A percentile compares a stretch with the other conserved stretches of the same genome.
Evolutionary conservation across 2,113 vertebrate species (phyloP).

Genomic region (Embiotoca jacksoni): DNA sequence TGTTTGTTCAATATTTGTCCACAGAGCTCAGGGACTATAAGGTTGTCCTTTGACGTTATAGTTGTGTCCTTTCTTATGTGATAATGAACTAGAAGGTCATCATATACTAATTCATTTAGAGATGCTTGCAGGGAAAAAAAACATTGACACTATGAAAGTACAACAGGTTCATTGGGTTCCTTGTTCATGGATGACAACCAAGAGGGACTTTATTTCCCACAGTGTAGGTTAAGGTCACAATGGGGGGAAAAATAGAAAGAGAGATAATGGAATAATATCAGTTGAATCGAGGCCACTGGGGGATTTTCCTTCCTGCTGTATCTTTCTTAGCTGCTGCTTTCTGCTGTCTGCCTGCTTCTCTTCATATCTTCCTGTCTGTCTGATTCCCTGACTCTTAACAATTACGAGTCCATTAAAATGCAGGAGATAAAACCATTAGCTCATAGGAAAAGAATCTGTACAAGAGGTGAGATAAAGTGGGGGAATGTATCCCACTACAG

Average conservation of each 20-base stretch:
- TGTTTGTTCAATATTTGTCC: conserved; percentile 41
- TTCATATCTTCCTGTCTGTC: conserved; percentile 22
- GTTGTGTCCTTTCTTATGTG: background rate
- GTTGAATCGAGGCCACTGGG: conserved; percentile 34
- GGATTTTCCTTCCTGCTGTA: conserved; percentile 27
- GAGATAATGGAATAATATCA: conserved; percentile 52
- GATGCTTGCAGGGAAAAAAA: background rate
- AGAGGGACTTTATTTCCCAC: conserved; percentile 42
- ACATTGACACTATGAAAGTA: background rate
- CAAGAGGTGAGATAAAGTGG: conserved; percentile 26
- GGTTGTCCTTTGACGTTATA: background rate
- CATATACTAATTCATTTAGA: background rate
- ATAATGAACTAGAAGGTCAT: background rate
- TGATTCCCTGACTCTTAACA: conserved; percentile 21
- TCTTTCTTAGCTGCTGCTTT: conserved; percentile 19
- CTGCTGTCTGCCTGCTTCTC: conserved; percentile 16
- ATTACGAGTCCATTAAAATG: conserved; percentile 27
- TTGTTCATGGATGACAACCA: conserved; percentile 42
- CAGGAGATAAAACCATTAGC: conserved; percentile 48
- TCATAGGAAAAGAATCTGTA: conserved; percentile 17
- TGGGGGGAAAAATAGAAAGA: background rate
- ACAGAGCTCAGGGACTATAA: conserved; percentile 23
- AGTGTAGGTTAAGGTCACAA: conserved; percentile 33
- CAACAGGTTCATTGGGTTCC: background rate
- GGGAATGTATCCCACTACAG: background rate